Evolutionary conservation across 2,797 vertebrate species (phyloP).

Genomic region (Stomatorhinus walkeri): DNA sequence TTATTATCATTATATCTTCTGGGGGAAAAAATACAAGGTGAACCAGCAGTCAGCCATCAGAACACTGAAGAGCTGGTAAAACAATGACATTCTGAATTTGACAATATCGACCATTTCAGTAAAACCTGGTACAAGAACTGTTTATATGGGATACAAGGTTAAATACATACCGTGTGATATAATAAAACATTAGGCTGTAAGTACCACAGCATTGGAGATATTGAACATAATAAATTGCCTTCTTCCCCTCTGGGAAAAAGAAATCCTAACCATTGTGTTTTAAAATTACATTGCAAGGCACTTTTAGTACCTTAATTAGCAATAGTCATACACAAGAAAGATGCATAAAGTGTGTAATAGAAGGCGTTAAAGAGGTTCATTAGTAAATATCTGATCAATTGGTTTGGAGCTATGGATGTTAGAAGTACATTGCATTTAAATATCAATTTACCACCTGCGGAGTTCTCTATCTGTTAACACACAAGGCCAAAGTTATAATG

Average conservation of each 20-base stretch:
- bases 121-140: neutral
- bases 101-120: neutral
- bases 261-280: neutral
- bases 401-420: neutral
- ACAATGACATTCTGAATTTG: neutral
- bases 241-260: neutral
- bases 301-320: neutral
- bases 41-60: neutral
- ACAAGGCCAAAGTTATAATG: neutral
- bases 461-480: neutral
- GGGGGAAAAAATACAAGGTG: neutral
- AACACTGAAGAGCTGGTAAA: neutral
- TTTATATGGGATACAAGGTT: constrained; percentile 2
- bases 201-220: neutral
- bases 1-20: neutral
- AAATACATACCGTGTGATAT: neutral
- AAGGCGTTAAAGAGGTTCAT: neutral
- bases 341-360: neutral
- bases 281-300: neutral
- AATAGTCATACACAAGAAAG: neutral
- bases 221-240: neutral
- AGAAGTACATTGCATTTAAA: neutral
- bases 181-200: constrained; percentile 1
- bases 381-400: neutral
- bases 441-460: neutral